phyloP scores from a whole-genome alignment of 2,888 invertebrate species.

The Agrenia bidenticulata region DNA sequence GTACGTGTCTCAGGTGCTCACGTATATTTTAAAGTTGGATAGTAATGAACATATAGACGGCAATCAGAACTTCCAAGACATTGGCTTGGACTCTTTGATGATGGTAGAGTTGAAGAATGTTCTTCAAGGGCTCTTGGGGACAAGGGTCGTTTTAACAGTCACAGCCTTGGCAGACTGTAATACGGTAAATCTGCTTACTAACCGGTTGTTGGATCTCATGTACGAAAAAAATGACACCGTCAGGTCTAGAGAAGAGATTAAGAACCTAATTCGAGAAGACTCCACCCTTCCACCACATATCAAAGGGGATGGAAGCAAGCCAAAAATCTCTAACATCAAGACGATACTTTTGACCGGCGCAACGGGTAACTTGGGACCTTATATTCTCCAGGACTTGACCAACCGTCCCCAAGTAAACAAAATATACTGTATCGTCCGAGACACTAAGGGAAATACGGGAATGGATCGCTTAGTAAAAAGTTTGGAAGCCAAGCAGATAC shows the following conservation, averaged over 20 bases:
- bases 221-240: conserved; percentile 4
- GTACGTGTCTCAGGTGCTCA: too few species aligned
- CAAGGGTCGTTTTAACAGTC: conserved; percentile 15
- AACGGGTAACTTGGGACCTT: conserved; percentile 31
- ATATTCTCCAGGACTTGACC: conserved; percentile 20
- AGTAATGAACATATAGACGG: conserved; percentile 25
- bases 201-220: conserved; percentile 23
- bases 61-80: conserved; percentile 19
- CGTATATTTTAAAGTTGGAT: conserved; percentile 31
- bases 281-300: conserved; percentile 25
- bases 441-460: neutral
- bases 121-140: conserved; percentile 31
- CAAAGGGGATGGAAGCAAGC: neutral
- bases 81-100: conserved; percentile 37
- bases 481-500: conserved; percentile 4
- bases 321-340: conserved; percentile 4
- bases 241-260: conserved; percentile 16
- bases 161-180: conserved; percentile 30
- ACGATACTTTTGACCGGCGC: conserved; percentile 27
- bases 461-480: conserved; percentile 3
- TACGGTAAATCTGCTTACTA: conserved; percentile 10
- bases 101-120: conserved; percentile 34
- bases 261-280: conserved; percentile 23
- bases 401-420: conserved; percentile 10
- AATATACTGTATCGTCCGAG: conserved; percentile 24